These are phyloP conservation scores for Urocyon cinereoargenteus DNA, from an alignment of 2,797 vertebrate genomes.

Conservation along the genomic window DNA sequence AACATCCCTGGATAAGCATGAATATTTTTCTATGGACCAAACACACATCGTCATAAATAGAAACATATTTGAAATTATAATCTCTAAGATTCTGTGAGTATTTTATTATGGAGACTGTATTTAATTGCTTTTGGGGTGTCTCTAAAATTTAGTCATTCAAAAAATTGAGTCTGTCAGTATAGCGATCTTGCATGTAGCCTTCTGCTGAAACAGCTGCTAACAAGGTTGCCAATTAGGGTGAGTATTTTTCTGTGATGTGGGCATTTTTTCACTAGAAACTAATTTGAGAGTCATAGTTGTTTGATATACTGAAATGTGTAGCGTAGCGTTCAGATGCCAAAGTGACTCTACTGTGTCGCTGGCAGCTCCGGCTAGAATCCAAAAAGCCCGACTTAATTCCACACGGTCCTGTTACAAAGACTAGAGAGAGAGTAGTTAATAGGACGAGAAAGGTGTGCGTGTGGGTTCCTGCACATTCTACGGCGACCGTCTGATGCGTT, in stretches of 20 bases:
- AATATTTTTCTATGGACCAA: background rate
- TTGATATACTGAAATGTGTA: background rate
- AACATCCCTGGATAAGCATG: background rate
- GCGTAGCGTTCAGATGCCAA: background rate
- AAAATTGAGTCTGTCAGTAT: background rate
- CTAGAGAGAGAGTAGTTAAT: rapidly evolving
- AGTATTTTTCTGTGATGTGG: background rate
- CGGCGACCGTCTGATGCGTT: rapidly evolving
- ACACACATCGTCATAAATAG: background rate
- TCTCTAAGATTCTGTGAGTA: background rate
- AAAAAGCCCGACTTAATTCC: background rate
- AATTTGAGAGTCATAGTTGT: background rate
- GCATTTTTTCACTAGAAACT: background rate
- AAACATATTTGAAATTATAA: background rate
- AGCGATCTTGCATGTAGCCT: background rate
- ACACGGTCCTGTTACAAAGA: background rate
- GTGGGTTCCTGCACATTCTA: rapidly evolving
- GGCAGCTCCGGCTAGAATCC: background rate
- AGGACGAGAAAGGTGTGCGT: rapidly evolving
- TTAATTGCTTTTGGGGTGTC: background rate
- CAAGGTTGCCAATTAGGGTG: background rate
- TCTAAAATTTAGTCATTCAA: background rate
- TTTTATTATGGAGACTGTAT: background rate
- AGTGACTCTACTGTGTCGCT: background rate
- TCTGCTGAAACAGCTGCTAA: background rate